Base-by-base conservation (phyloP, 2,113 vertebrate genomes). In the Alces alces region DNA sequence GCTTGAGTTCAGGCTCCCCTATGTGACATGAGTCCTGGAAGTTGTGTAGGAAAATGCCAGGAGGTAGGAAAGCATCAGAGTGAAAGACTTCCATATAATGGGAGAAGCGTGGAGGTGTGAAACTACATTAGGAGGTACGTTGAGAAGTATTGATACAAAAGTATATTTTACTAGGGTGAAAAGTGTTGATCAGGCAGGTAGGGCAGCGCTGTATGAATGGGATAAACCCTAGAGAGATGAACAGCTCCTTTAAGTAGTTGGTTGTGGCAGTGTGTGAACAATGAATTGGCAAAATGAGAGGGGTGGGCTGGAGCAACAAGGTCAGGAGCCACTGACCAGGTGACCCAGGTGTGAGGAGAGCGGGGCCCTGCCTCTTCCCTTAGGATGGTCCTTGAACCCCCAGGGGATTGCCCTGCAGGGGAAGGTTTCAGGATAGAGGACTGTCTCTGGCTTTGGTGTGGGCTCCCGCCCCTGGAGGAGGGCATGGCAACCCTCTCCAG, bases 161-260 rank as follows among this genome's bases (percentile, higher is more conserved):
- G n/a, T 36, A 52, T 39, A 27, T 64, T 58, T 64, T 27, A 55
- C 80, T 16, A 0, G 27, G 6, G 16, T 7, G 0, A 3, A 2
- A 73, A 17, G 17, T 43, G 5, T 23, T 28, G 14, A 2, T 43
- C n/a, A n/a, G 50, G 25, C 54, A 58, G 50, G 4, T 3, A 55
- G 21, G 33, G 13, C 9, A 8, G 28, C 1, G 0, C 57, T 4
- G 0, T 16, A 10, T 9, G 21, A 17, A 52, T 13, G 11, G 57
- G 39, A 5, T 33, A 25, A 17, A 47, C 7, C 55, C 64, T 28
- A 7, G 39, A 25, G 60, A 47, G 30, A 3, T 11, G 25, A 95
- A 7, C n/a, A 50, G 25, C 52, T 21, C n/a, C 36, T 80, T 23
- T 25, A 43, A 89, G 47, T 23, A 30, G 57, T 27, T 76, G 54